These are phyloP conservation scores for Campodea augens DNA, from an alignment of 1,140 invertebrate species.

Conservation along the genomic window DNA sequence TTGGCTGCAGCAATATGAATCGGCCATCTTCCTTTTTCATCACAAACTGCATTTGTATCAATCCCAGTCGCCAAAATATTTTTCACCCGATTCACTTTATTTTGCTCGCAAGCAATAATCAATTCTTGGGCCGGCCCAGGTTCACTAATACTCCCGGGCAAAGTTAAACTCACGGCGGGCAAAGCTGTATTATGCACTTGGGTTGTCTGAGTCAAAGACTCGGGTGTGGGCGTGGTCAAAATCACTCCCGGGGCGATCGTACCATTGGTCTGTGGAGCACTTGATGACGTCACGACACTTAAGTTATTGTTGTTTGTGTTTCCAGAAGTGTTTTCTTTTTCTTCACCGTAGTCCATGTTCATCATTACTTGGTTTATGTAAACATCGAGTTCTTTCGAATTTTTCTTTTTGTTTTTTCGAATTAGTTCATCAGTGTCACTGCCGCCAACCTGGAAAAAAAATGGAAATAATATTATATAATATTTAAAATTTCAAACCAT, in stretches of 20 bases:
- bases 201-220: no score
- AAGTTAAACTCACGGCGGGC: neutral
- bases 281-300: neutral
- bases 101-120: conserved; percentile 13
- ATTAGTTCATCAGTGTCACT: no score
- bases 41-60: conserved; percentile 15
- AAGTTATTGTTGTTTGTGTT: neutral
- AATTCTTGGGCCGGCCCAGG: conserved; percentile 7
- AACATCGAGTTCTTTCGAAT: neutral
- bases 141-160: neutral
- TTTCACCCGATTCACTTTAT: conserved; percentile 14
- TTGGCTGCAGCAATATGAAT: conserved; percentile 10
- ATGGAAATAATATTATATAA: no score
- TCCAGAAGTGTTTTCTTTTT: neutral
- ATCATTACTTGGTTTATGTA: neutral
- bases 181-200: neutral
- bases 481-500: no score
- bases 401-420: no score
- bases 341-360: neutral
- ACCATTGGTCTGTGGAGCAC: neutral
- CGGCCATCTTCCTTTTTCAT: conserved; percentile 14
- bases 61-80: conserved; percentile 13
- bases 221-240: neutral
- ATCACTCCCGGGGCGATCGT: neutral
- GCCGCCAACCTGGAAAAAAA: no score